Evolutionary conservation across 1,140 invertebrate species (phyloP).

Genomic region (Procambarus virginalis): DNA sequence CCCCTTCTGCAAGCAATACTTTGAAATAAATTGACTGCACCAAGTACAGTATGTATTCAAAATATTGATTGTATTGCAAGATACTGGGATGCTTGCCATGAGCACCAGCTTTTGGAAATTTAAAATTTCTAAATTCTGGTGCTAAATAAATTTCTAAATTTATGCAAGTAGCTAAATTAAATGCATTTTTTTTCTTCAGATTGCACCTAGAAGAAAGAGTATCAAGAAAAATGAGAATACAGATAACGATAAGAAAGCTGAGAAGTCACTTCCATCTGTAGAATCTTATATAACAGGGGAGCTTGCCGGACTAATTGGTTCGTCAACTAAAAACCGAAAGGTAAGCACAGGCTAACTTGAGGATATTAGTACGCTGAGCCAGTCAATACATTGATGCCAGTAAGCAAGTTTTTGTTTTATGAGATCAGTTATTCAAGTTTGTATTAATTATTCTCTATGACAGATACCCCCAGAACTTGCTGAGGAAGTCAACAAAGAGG

Average conservation of each 20-base stretch:
- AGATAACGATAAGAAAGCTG: background rate
- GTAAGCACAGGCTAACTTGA: background rate
- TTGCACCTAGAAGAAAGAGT: background rate
- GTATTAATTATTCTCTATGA: background rate
- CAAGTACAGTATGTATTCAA: too few relatives aligned
- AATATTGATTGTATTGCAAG: too few relatives aligned
- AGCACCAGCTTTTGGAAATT: too few relatives aligned
- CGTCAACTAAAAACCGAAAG: slow-evolving; percentile 18
- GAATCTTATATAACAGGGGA: slow-evolving; percentile 36
- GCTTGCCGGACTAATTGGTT: background rate
- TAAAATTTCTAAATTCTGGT: too few relatives aligned
- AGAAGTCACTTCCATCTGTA: slow-evolving; percentile 28
- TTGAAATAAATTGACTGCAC: too few relatives aligned
- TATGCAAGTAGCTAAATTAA: too few relatives aligned
- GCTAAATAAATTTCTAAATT: too few relatives aligned
- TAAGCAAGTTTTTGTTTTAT: background rate
- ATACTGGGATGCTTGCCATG: too few relatives aligned
- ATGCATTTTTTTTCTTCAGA: background rate
- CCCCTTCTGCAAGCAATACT: too few relatives aligned
- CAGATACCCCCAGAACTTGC: slow-evolving; percentile 31
- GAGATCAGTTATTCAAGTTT: background rate
- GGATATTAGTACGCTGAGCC: background rate
- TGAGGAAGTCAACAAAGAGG: slow-evolving; percentile 32
- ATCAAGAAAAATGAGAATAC: slow-evolving; percentile 10
- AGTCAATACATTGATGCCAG: background rate